Percentiles rank a stretch among this genome's conserved stretches.
These are phyloP conservation scores for Boloria selene DNA, from an alignment of 2,888 invertebrate species.

Conservation along the genomic window DNA sequence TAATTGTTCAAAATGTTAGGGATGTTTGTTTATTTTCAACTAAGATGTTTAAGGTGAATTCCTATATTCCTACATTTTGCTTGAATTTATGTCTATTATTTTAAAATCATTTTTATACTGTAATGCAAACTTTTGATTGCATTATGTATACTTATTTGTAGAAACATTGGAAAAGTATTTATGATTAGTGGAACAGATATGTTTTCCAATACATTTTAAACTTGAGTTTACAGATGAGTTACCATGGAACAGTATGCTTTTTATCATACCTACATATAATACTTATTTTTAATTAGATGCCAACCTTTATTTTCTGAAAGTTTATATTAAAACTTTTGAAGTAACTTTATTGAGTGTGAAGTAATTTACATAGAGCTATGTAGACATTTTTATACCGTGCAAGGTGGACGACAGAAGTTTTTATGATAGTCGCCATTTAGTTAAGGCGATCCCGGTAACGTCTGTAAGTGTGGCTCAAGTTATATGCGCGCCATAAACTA, in stretches of 20 bases:
- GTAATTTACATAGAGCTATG: background rate
- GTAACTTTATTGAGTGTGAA: background rate
- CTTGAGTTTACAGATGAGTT: background rate
- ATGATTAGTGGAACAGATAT: too few relatives aligned
- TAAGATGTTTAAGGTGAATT: too few relatives aligned
- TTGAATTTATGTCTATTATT: too few relatives aligned
- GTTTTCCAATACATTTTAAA: background rate
- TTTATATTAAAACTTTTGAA: background rate
- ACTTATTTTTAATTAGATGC: too few relatives aligned
- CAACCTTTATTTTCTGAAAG: background rate
- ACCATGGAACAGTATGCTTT: too few relatives aligned
- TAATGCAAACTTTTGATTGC: background rate
- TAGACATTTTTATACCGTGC: constrained; percentile 17
- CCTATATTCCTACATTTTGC: too few relatives aligned
- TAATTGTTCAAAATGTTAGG: too few relatives aligned
- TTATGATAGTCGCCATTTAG: constrained; percentile 39
- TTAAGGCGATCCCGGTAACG: constrained; percentile 49
- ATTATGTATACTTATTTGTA: background rate
- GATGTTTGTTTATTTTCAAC: too few relatives aligned
- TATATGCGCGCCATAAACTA: constrained; percentile 69
- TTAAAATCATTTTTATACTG: too few relatives aligned
- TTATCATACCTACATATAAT: too few relatives aligned
- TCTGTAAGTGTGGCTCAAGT: constrained; percentile 60
- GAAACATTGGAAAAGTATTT: background rate
- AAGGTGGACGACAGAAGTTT: constrained; percentile 27